Base-by-base conservation (phyloP, 2,888 invertebrate genomes). In the Germaria angustata region DNA sequence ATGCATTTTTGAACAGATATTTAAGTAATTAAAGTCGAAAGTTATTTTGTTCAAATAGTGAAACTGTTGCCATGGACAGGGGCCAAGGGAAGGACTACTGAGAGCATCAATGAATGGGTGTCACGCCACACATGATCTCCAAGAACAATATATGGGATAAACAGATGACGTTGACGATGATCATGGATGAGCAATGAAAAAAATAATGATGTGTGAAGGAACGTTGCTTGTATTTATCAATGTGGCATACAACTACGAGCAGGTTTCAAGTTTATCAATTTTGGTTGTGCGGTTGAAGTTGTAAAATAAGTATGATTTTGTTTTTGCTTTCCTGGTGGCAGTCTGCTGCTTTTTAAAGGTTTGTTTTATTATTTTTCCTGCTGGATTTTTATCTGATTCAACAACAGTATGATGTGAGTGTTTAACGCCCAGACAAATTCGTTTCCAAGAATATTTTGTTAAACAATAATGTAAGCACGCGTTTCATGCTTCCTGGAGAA, bases 401-500 rank as follows among this genome's bases (percentile, higher is more conserved):
- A 55, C 71, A 82, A 55, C 82, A 82, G 79, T 75, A 79, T 61
- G 82, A 82, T 82, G 82, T 79, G 82, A 82, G 79, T 82, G 79
- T 79, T 82, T 82, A 82, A 82, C 82, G 82, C 82, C 82, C 82
- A 82, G 82, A 82, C 82, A 82, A 82, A 82, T 82, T 82, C 82
- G 75, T 82, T 82, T 82, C 82, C 82, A 82, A 69, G 82, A 82
- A 82, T 79, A 82, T 82, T 76, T 79, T 82, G 82, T 82, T 82
- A 57, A 82, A 82, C 82, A 82, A 82, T 76, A 79, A 79, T 75
- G 75, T 79, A 71, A 82, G 79, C 82, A 79, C 82, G 82, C 79
- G 82, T 79, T 82, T 79, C 82, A 82, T 82, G 82, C 82, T 79
- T 75, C 71, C 75, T 76, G 49, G 32, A 68, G 9, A 1, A 49